A percentile compares a stretch with the other conserved stretches of the same genome.
These are phyloP conservation scores for Aplidium turbinatum DNA, from an alignment of 23 tunicate genomes.

Conservation along the genomic window DNA sequence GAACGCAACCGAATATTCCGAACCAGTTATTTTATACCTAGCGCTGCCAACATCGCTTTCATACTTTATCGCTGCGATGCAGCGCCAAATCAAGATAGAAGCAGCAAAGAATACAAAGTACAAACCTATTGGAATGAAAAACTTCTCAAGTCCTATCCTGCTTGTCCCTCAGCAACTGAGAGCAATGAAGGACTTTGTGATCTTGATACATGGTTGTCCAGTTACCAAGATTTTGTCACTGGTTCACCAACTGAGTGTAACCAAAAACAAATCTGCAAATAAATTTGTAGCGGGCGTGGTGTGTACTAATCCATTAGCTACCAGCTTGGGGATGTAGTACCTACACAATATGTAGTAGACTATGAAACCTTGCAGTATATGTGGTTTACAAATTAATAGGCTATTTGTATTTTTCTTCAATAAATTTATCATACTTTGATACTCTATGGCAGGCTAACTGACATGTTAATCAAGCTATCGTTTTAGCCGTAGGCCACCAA, in stretches of 20 bases:
- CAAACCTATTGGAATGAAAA: not conserved
- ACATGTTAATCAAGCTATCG: too few species aligned
- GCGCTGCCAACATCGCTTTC: slow-evolving; percentile 35
- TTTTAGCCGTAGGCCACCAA: too few species aligned
- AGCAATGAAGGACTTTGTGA: not conserved
- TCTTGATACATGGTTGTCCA: not conserved
- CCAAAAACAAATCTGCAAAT: not conserved
- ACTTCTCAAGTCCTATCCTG: not conserved
- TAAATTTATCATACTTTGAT: too few species aligned
- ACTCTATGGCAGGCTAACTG: too few species aligned
- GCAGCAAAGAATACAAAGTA: not conserved
- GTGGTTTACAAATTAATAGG: too few species aligned
- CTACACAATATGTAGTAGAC: too few species aligned
- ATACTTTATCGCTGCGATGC: slow-evolving; percentile 20
- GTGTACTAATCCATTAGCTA: too few species aligned
- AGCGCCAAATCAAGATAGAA: too few species aligned
- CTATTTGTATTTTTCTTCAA: too few species aligned
- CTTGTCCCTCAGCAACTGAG: not conserved
- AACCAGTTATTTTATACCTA: slow-evolving; percentile 20
- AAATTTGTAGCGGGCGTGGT: too few species aligned
- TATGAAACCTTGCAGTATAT: too few species aligned
- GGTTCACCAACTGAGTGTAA: slow-evolving; percentile 2
- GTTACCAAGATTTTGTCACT: not conserved
- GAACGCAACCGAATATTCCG: slow-evolving; percentile 17
- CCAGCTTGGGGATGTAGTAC: too few species aligned